Percentiles rank a stretch among this genome's conserved stretches.
Conservation (phyloP, 2,888 invertebrate species). For the Morinoia aosen region DNA sequence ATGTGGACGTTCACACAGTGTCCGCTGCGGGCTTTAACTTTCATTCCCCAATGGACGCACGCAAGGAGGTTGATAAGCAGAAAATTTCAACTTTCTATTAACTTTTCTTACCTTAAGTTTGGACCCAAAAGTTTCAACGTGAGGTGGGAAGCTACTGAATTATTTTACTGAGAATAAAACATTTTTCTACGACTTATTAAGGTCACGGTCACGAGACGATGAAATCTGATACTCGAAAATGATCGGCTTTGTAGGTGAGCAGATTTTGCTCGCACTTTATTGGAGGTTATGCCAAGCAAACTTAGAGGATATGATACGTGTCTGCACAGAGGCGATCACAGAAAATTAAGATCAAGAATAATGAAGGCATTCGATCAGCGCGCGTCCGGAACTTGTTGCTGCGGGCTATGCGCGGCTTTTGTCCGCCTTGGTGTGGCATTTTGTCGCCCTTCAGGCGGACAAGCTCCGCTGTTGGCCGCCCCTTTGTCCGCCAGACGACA, state of each 20-base stretch:
- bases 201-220: too few relatives aligned
- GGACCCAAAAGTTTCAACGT: background rate
- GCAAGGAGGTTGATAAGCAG: background rate
- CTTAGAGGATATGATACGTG: background rate
- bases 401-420: background rate
- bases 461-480: background rate
- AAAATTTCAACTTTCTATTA: background rate
- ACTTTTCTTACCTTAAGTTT: background rate
- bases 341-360: background rate
- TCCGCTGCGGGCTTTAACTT: background rate
- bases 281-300: background rate
- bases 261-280: background rate
- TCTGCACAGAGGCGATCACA: background rate
- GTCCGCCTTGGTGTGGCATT: background rate
- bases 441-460: slow-evolving; percentile 34
- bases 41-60: background rate
- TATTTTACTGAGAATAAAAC: background rate
- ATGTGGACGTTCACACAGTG: background rate
- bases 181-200: background rate
- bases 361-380: slow-evolving; percentile 3
- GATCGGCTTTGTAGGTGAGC: background rate
- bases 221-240: background rate
- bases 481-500: slow-evolving; percentile 15
- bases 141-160: background rate
- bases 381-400: slow-evolving; percentile 9